phyloP scores from a whole-genome alignment of 2,113 vertebrate species.

The Eurypyga helias region DNA sequence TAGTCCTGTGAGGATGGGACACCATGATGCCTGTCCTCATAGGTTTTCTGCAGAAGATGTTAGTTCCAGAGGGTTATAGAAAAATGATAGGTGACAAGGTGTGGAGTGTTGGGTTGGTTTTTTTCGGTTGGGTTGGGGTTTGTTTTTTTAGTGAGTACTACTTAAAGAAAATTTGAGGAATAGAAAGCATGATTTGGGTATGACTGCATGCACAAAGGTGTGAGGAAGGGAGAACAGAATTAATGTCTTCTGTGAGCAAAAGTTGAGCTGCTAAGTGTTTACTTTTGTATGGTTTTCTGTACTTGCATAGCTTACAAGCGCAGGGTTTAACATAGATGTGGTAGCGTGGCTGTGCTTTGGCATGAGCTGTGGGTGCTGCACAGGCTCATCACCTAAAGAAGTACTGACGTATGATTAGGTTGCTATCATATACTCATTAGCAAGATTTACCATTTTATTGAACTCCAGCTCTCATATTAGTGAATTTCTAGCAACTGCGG shows the following conservation, averaged over 20 bases:
- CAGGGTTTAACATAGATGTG: background rate
- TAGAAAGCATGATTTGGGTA: background rate
- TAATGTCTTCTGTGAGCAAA: background rate
- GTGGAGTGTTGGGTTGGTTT: background rate
- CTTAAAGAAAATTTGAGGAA: background rate
- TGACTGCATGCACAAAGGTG: background rate
- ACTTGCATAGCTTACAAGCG: background rate
- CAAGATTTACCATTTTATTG: background rate
- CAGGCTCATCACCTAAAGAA: background rate
- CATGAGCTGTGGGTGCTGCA: background rate
- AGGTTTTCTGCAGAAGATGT: background rate
- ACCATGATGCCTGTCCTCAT: background rate
- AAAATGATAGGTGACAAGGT: background rate
- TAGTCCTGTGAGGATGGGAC: background rate
- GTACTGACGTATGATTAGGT: background rate
- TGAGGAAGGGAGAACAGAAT: background rate
- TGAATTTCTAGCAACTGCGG: background rate
- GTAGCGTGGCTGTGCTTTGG: background rate
- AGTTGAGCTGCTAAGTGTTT: background rate
- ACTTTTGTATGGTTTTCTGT: background rate
- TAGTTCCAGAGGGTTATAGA: background rate
- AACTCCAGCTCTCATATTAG: background rate
- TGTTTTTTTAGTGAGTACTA: background rate
- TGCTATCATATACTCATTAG: background rate
- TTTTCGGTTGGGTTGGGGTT: background rate